Percentiles rank a stretch among this genome's conserved stretches.
Evolutionary conservation across 1,140 invertebrate genomes (phyloP).

Genomic region (Brachionus paranguensis): DNA sequence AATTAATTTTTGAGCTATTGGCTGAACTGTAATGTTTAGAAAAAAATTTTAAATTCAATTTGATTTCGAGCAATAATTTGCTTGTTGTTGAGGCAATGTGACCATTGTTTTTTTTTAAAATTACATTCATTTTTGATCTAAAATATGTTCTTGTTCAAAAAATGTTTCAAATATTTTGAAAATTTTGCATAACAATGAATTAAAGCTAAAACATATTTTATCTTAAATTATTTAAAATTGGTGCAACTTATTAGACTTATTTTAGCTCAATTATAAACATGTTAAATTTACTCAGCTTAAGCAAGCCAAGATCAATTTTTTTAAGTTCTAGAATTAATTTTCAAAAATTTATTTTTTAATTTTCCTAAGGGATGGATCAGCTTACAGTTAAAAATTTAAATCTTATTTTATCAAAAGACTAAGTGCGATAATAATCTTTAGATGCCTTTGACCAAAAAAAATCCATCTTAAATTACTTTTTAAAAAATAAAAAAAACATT

Average conservation of each 20-base stretch:
- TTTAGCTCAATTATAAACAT: background rate
- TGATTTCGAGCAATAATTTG: background rate
- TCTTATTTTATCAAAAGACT: no score
- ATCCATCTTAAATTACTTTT: no score
- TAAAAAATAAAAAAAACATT: no score
- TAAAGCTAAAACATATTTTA: conserved; percentile 1
- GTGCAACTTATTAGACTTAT: background rate
- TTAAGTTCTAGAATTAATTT: background rate
- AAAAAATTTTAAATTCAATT: background rate
- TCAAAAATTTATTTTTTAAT: no score
- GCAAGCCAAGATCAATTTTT: background rate
- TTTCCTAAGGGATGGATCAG: no score
- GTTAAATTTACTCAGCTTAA: background rate
- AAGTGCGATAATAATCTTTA: no score
- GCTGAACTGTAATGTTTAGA: background rate
- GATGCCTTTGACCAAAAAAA: no score
- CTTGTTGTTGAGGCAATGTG: background rate
- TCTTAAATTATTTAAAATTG: conserved; percentile 1
- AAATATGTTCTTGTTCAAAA: background rate
- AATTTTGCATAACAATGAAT: background rate
- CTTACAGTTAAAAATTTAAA: no score
- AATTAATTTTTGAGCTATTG: background rate
- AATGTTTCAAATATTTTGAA: background rate
- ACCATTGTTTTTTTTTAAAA: background rate
- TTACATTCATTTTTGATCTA: background rate